Percentiles rank a stretch among this genome's conserved stretches.
Conservation (phyloP, 2,113 vertebrate species). For the Colistium nudipinnis region DNA sequence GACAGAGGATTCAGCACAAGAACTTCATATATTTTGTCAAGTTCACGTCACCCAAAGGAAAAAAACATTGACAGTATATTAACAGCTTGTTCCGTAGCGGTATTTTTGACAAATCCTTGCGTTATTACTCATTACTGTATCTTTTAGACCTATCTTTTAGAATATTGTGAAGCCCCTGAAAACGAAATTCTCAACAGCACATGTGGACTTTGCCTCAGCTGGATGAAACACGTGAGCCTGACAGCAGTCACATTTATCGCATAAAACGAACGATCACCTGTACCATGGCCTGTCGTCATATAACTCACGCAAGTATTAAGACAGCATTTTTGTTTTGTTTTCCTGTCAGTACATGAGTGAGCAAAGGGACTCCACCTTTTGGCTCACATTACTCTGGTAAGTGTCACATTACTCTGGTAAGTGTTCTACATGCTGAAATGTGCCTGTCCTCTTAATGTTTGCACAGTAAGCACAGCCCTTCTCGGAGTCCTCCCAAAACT, state of each 20-base stretch:
- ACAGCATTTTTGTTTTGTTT: slow-evolving; percentile 12
- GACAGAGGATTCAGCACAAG: not conserved
- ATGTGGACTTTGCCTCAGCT: not conserved
- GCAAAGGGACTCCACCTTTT: slow-evolving; percentile 18
- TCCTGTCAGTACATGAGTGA: slow-evolving; percentile 19
- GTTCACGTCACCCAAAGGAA: not conserved
- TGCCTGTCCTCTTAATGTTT: not conserved
- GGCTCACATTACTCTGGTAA: not conserved
- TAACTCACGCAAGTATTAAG: slow-evolving; percentile 10
- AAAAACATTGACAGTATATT: no score
- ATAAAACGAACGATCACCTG: slow-evolving; percentile 1
- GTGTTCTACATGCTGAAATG: not conserved
- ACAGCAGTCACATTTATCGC: not conserved
- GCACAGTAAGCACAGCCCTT: not conserved
- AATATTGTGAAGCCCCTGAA: not conserved
- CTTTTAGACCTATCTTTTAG: no score
- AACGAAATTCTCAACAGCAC: not conserved
- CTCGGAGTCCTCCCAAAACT: not conserved
- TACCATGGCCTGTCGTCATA: slow-evolving; percentile 11
- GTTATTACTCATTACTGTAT: no score
- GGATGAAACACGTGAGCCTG: not conserved
- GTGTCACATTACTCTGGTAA: not conserved
- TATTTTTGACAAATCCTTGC: no score
- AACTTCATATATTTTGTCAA: not conserved
- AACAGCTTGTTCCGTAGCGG: no score